A percentile compares a stretch with the other conserved stretches of the same genome.
phyloP scores from a whole-genome alignment of 1,140 invertebrate species.

The Bombus terrestris region DNA sequence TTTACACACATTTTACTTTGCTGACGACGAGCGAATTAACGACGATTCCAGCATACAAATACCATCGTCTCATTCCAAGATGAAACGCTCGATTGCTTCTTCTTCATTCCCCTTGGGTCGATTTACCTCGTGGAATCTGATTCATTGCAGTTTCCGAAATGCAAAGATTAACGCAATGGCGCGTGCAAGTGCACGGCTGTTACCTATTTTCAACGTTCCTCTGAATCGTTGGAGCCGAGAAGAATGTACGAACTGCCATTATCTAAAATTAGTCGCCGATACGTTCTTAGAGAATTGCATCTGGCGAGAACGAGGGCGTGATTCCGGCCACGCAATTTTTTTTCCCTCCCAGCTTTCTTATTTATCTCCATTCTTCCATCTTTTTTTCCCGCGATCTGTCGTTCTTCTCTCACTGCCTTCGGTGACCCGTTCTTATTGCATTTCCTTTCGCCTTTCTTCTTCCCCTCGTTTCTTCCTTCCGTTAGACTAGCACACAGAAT shows the following conservation, averaged over 20 bases:
- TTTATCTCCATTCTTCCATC: slow-evolving; percentile 5
- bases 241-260: background rate
- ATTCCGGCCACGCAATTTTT: slow-evolving; percentile 27
- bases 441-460: background rate
- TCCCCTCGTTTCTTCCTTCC: background rate
- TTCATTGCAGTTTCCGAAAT: background rate
- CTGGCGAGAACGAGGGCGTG: slow-evolving; percentile 29
- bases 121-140: slow-evolving; percentile 4
- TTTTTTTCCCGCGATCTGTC: background rate
- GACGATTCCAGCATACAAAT: background rate
- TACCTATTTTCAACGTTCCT: background rate
- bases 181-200: background rate
- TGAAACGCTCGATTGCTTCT: slow-evolving; percentile 2
- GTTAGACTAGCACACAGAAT: background rate
- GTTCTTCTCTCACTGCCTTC: background rate
- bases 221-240: background rate
- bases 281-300: slow-evolving; percentile 24
- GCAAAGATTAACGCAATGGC: background rate
- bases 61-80: background rate
- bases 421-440: slow-evolving; percentile 38
- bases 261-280: slow-evolving; percentile 39
- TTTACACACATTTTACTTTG: background rate
- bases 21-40: background rate
- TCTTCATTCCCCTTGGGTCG: background rate
- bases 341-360: background rate